Evolutionary conservation across 1,140 invertebrate genomes (phyloP).

Genomic region (Leptopilina boulardi): DNA sequence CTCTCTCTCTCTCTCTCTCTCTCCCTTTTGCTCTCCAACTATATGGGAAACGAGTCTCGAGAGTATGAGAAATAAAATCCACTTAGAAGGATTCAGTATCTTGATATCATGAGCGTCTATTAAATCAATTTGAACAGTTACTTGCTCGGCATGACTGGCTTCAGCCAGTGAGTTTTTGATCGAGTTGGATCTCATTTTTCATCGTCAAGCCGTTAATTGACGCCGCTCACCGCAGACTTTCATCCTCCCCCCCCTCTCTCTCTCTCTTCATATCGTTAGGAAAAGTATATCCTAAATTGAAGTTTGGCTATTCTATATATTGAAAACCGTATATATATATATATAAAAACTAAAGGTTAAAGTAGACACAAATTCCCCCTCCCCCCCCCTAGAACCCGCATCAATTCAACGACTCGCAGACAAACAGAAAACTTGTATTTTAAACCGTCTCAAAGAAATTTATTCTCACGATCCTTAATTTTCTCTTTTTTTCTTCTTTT

Average conservation of each 20-base stretch:
- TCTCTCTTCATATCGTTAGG: slow-evolving; percentile 10
- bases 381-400: not conserved
- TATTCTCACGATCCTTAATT: not conserved
- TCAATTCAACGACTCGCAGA: not conserved
- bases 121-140: slow-evolving; percentile 22
- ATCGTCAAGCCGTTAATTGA: slow-evolving; percentile 25
- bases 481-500: not conserved
- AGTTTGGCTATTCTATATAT: not conserved
- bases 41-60: too few species aligned
- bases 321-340: not conserved
- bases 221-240: not conserved
- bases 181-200: slow-evolving; percentile 28
- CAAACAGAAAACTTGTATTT: not conserved
- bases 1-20: too few species aligned
- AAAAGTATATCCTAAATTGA: slow-evolving; percentile 13
- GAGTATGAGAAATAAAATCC: not conserved
- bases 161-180: slow-evolving; percentile 28
- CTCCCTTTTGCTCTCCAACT: too few species aligned
- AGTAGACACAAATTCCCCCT: too few species aligned
- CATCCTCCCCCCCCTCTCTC: too few species aligned
- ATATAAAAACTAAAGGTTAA: too few species aligned
- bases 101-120: slow-evolving; percentile 25
- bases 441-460: not conserved
- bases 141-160: slow-evolving; percentile 20
- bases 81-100: slow-evolving; percentile 3